phyloP scores from a whole-genome alignment of 1,140 invertebrate species.

The Alviniconcha marisindica region DNA sequence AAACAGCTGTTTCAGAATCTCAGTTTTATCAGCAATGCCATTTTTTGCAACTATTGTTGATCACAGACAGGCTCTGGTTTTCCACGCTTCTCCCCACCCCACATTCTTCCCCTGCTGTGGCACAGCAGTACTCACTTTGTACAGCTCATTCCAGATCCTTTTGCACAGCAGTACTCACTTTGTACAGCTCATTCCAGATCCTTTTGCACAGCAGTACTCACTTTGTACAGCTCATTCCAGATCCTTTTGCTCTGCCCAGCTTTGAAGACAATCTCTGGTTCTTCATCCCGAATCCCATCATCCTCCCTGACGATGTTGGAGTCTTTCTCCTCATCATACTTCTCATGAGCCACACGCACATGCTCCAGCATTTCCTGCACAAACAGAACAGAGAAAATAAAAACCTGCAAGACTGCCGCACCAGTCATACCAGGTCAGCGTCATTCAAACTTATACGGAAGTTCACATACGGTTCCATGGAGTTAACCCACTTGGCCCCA shows the following conservation, averaged over 20 bases:
- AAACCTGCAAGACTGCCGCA: too few species aligned
- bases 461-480: too few species aligned
- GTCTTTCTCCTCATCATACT: constrained; percentile 89
- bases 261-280: constrained; percentile 77
- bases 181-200: constrained; percentile 73
- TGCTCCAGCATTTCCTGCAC: constrained; percentile 58
- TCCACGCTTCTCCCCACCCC: too few species aligned
- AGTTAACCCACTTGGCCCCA: too few species aligned
- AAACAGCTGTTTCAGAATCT: too few species aligned
- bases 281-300: constrained; percentile 69
- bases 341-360: constrained; percentile 79
- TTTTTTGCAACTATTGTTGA: too few species aligned
- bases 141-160: too few species aligned
- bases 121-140: constrained; percentile 80
- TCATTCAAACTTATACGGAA: too few species aligned
- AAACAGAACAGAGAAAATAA: constrained; percentile 1
- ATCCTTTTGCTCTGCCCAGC: constrained; percentile 96
- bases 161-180: constrained; percentile 77
- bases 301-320: constrained; percentile 83
- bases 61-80: too few species aligned
- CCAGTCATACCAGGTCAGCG: too few species aligned
- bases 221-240: constrained; percentile 99
- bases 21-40: too few species aligned
- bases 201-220: constrained; percentile 87
- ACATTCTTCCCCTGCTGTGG: too few species aligned